These are phyloP conservation scores for Uria lomvia DNA, from an alignment of 2,113 vertebrate genomes.

Conservation along the genomic window DNA sequence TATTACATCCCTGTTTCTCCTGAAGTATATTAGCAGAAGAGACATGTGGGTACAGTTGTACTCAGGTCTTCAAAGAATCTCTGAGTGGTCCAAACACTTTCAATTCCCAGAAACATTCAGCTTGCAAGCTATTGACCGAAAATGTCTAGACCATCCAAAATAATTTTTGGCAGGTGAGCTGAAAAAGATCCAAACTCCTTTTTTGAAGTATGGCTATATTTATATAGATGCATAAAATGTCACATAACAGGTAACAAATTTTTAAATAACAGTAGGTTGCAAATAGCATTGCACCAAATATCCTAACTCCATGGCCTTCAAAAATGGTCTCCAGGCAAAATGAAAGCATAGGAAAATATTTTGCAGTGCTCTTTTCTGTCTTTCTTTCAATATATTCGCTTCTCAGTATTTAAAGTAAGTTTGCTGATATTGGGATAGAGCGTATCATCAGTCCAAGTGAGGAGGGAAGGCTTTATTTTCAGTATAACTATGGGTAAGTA, in stretches of 20 bases:
- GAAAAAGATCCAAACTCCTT: neutral
- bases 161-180: neutral
- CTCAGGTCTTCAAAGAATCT: conserved; percentile 38
- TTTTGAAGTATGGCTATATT: neutral
- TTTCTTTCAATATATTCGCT: neutral
- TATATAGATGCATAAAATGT: neutral
- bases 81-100: neutral
- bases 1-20: conserved; percentile 27
- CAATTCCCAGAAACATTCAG: conserved; percentile 31
- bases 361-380: neutral
- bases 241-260: neutral
- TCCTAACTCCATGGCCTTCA: neutral
- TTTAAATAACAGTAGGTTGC: neutral
- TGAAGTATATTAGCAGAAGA: conserved; percentile 24
- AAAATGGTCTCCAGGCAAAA: neutral
- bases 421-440: neutral
- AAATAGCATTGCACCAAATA: neutral
- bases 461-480: neutral
- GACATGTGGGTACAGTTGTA: neutral
- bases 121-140: conserved; percentile 15
- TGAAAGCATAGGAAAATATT: neutral
- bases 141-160: conserved; percentile 31
- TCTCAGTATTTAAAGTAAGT: neutral
- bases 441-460: neutral
- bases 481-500: neutral